phyloP scores from a whole-genome alignment of 53 echinoderm and acorn worm genomes.

The Antedon mediterranea region DNA sequence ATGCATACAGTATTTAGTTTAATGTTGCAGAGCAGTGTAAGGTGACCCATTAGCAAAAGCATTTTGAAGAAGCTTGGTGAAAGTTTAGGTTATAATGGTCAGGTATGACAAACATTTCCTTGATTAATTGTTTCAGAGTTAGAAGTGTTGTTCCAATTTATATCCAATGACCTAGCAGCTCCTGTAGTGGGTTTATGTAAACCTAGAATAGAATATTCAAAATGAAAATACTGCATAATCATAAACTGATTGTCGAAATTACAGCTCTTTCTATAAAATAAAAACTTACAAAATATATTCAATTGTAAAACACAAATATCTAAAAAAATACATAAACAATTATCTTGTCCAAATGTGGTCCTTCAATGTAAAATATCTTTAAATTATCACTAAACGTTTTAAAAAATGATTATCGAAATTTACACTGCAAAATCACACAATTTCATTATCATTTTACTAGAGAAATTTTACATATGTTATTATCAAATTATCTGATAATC shows the following conservation, averaged over 20 bases:
- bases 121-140: background rate
- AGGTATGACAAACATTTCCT: background rate
- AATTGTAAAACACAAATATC: background rate
- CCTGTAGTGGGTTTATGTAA: background rate
- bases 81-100: background rate
- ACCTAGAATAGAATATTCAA: background rate
- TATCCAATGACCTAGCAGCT: background rate
- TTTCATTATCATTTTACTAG: background rate
- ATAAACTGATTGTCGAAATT: background rate
- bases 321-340: background rate
- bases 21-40: background rate
- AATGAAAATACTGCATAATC: background rate
- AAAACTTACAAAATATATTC: background rate
- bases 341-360: background rate
- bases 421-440: background rate
- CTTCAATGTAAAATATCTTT: background rate
- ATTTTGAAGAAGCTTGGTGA: background rate
- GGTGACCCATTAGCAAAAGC: background rate
- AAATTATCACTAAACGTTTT: background rate
- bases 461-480: background rate
- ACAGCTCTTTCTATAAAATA: background rate
- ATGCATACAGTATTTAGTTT: background rate
- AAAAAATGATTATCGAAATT: background rate
- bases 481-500: background rate
- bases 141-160: conserved; percentile 1